Conservation (phyloP, 2,797 vertebrate genomes). For the Kryptopterus vitreolus region DNA sequence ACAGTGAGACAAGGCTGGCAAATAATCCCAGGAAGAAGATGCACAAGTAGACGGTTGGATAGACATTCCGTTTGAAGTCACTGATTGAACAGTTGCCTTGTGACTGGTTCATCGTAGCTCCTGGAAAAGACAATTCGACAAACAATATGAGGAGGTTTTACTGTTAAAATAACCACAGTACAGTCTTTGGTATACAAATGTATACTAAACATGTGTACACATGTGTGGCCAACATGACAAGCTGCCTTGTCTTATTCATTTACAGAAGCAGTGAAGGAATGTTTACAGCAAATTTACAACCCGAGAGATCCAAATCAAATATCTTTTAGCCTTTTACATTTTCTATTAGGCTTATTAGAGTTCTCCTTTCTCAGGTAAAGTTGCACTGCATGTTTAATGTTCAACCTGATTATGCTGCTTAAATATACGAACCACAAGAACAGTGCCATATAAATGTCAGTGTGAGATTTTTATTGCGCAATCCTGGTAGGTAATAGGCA, state of each 20-base stretch:
- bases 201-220: not conserved
- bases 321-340: not conserved
- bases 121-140: not conserved
- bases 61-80: slow-evolving; percentile 70
- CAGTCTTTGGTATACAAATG: not conserved
- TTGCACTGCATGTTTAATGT: not conserved
- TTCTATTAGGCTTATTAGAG: not conserved
- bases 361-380: no score
- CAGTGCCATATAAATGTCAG: not conserved
- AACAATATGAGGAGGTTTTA: not conserved
- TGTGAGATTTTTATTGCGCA: not conserved
- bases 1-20: slow-evolving; percentile 72
- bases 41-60: slow-evolving; percentile 67
- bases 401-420: not conserved
- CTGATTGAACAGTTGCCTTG: slow-evolving; percentile 57
- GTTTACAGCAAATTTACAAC: not conserved
- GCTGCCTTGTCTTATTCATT: not conserved
- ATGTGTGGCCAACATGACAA: not conserved
- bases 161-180: not conserved
- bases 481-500: not conserved
- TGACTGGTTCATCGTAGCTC: slow-evolving; percentile 31
- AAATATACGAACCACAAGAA: not conserved
- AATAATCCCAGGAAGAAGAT: slow-evolving; percentile 71
- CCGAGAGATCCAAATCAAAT: no score
- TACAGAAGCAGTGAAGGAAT: not conserved